Conservation (phyloP, 2,113 vertebrate genomes). For the Cariama cristata region DNA sequence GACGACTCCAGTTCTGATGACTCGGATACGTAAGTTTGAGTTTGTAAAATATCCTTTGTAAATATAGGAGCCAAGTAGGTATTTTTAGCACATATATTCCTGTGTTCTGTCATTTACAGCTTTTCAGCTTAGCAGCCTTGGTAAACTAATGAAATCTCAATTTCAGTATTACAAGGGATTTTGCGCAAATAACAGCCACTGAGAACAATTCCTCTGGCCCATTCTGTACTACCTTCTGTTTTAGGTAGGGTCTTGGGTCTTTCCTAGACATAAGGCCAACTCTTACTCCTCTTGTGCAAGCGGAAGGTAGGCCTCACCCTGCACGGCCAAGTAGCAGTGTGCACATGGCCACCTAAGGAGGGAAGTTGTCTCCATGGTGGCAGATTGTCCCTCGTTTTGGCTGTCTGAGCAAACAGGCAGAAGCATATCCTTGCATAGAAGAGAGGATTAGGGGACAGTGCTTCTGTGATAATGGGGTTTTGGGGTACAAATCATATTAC, state of each 20-base stretch:
- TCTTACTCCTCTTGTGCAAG: neutral
- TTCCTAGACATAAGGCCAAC: neutral
- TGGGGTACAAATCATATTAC: neutral
- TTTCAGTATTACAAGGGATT: neutral
- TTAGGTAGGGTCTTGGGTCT: neutral
- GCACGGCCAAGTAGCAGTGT: neutral
- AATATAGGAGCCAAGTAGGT: neutral
- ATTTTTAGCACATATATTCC: neutral
- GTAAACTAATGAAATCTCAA: neutral
- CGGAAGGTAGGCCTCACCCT: neutral
- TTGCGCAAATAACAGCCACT: neutral
- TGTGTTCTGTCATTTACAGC: neutral
- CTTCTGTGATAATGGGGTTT: neutral
- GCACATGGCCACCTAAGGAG: neutral
- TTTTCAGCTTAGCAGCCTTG: neutral
- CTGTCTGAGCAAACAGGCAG: neutral
- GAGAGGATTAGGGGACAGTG: neutral
- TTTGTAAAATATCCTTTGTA: neutral
- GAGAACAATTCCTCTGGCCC: neutral
- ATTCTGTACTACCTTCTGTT: neutral
- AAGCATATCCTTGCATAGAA: neutral
- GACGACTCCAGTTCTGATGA: constrained; percentile 92
- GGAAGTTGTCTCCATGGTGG: neutral
- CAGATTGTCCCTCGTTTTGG: neutral
- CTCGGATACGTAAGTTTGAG: constrained; percentile 86